A percentile compares a stretch with the other conserved stretches of the same genome.
phyloP scores from a whole-genome alignment of 1,140 invertebrate species.

The Lordiphosa stackelbergi region DNA sequence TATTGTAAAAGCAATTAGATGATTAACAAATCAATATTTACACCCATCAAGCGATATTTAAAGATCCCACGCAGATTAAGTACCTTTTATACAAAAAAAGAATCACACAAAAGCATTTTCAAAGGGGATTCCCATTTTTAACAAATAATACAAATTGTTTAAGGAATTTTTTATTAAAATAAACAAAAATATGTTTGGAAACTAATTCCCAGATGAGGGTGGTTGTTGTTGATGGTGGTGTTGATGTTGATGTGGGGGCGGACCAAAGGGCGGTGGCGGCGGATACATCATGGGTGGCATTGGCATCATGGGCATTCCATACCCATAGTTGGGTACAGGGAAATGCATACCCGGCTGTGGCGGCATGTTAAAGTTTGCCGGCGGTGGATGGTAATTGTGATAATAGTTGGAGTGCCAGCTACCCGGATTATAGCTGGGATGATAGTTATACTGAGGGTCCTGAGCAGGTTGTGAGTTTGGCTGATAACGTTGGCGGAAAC shows the following conservation, averaged over 20 bases:
- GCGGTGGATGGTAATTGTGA: slow-evolving; percentile 55
- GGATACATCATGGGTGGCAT: slow-evolving; percentile 53
- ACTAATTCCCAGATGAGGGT: slow-evolving; percentile 21
- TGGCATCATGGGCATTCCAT: slow-evolving; percentile 32
- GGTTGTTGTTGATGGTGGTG: slow-evolving; percentile 17
- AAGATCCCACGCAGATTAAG: slow-evolving; percentile 64
- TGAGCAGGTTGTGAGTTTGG: not conserved
- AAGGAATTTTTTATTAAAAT: slow-evolving; percentile 57
- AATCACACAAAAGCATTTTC: slow-evolving; percentile 31
- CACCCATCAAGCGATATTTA: slow-evolving; percentile 51
- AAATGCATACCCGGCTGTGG: slow-evolving; percentile 44
- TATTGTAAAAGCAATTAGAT: slow-evolving; percentile 8
- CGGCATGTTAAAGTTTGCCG: slow-evolving; percentile 53
- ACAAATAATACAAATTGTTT: slow-evolving; percentile 38
- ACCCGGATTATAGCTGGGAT: slow-evolving; percentile 67
- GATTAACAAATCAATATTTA: slow-evolving; percentile 29
- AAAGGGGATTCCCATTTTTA: slow-evolving; percentile 12
- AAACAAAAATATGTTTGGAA: slow-evolving; percentile 18
- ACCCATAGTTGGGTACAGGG: slow-evolving; percentile 48
- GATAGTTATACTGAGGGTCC: slow-evolving; percentile 45
- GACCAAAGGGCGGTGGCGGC: slow-evolving; percentile 17
- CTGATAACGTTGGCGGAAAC: slow-evolving; percentile 25
- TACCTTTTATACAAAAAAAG: slow-evolving; percentile 67
- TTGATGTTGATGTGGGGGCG: slow-evolving; percentile 13
- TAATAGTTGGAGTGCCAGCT: slow-evolving; percentile 76